Evolutionary conservation across 2,888 invertebrate genomes (phyloP).

Genomic region (Saturnia japonica): DNA sequence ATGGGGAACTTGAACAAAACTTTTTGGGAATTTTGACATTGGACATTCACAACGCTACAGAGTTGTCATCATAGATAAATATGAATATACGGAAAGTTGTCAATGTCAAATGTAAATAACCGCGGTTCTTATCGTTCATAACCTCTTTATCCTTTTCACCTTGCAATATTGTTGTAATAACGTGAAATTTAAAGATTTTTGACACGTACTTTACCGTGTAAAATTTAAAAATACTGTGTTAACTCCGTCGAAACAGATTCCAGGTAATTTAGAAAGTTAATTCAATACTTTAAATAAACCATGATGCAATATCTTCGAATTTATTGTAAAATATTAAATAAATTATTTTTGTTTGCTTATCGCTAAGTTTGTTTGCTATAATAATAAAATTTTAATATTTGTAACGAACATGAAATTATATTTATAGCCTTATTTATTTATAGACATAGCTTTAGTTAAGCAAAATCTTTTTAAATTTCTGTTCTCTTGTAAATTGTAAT

Average conservation of each 20-base stretch:
- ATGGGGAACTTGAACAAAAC: too few relatives aligned
- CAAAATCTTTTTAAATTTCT: too few relatives aligned
- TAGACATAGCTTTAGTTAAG: too few relatives aligned
- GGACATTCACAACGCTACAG: too few relatives aligned
- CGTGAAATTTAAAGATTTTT: neutral
- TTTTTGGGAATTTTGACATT: too few relatives aligned
- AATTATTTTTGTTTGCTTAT: neutral
- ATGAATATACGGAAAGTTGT: too few relatives aligned
- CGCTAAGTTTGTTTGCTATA: neutral
- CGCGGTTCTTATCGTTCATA: neutral
- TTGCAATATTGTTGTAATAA: neutral
- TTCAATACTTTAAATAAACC: neutral
- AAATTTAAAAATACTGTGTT: neutral
- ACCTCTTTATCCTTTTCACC: neutral
- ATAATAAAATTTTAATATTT: neutral
- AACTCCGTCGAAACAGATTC: neutral
- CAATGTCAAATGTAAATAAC: neutral
- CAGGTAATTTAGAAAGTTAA: neutral
- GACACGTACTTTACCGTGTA: neutral
- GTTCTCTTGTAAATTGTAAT: too few relatives aligned
- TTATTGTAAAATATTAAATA: neutral
- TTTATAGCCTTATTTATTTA: too few relatives aligned
- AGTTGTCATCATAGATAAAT: too few relatives aligned
- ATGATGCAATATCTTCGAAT: neutral
- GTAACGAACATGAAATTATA: neutral